Evolutionary conservation across 2,797 vertebrate genomes (phyloP), one percentile per base, ranked within the genome.

Genomic region (Iguana delicatissima): DNA sequence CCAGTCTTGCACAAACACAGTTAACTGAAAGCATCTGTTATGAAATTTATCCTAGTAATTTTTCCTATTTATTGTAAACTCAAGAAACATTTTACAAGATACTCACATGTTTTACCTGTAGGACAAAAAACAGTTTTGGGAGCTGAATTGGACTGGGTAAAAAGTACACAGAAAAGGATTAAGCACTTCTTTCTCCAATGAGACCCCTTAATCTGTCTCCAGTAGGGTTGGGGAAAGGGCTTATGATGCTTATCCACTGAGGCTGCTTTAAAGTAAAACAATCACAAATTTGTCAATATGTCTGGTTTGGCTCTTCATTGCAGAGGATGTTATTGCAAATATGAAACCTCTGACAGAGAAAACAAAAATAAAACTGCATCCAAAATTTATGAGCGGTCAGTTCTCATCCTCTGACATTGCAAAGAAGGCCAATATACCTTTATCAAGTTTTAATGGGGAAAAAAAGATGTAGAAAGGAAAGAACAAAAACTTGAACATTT

Each of bases 381-480:
- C n/a, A 89, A 84, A 85, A 77, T 62, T 74, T 46, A 73, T 79
- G 59, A 81, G 20, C 14, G 42, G 42, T 7, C 18, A 87, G 50
- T 50, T 12, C 7, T 1, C 13, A 35, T 89, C 12, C 20, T 64
- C 81, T 77, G 22, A 64, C 35, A 55, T 22, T 42, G 16, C 32
- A 52, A 4, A 35, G 62, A 55, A 57, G 24, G 62, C 9, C 26
- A 72, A 64, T 38, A 52, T 29, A 16, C 38, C 12, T 29, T 46
- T 64, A 42, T 76, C n/a, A 82, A 82, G 22, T 38, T 4, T 35
- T 24, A 89, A 55, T 55, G 22, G n/a, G 79, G 13, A 72, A 64
- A 84, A n/a, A 83, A 62, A 57, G 74, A 55, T 35, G n/a, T 79
- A 62, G 52, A 79, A 79, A 84, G 59, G 46, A 85, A 77, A 77